Conservation (phyloP, 30 jellyfish, hydroid and myxozoan genomes). For the Cassiopea andromeda region DNA sequence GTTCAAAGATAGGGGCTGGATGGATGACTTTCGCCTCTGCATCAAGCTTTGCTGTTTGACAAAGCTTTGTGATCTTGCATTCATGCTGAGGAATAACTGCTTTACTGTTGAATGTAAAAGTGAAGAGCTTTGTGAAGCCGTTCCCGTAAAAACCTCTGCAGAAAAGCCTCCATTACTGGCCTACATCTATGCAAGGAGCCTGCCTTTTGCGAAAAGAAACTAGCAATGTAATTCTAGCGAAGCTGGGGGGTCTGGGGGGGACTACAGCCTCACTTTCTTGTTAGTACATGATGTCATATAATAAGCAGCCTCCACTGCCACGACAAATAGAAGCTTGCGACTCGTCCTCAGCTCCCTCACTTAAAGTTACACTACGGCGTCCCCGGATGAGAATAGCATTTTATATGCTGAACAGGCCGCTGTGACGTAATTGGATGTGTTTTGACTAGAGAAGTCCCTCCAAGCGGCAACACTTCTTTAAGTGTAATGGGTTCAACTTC, state of each 20-base stretch:
- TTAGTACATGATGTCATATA: too few species aligned
- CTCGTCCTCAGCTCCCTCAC: too few species aligned
- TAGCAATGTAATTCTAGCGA: background rate
- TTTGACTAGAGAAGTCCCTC: too few species aligned
- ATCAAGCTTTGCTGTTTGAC: conserved; percentile 83
- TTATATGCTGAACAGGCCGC: too few species aligned
- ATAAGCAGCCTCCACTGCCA: too few species aligned
- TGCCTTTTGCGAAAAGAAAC: conserved; percentile 48
- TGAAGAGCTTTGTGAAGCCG: conserved; percentile 88
- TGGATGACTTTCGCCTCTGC: conserved; percentile 85
- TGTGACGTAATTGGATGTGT: too few species aligned
- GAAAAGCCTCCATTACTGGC: conserved; percentile 73
- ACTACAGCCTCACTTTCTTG: background rate
- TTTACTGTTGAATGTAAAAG: conserved; percentile 88
- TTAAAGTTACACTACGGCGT: too few species aligned
- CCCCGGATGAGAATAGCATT: too few species aligned
- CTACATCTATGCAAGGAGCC: conserved; percentile 80
- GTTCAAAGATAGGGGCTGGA: conserved; percentile 87
- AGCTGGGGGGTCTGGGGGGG: background rate
- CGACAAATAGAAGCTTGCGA: too few species aligned
- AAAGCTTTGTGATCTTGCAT: conserved; percentile 87
- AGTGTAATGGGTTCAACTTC: too few species aligned
- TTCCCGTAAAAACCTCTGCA: conserved; percentile 77
- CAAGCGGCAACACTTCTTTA: too few species aligned
- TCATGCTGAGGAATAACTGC: conserved; percentile 88